phyloP scores from a whole-genome alignment of 2,113 vertebrate species.

The Bos javanicus region DNA sequence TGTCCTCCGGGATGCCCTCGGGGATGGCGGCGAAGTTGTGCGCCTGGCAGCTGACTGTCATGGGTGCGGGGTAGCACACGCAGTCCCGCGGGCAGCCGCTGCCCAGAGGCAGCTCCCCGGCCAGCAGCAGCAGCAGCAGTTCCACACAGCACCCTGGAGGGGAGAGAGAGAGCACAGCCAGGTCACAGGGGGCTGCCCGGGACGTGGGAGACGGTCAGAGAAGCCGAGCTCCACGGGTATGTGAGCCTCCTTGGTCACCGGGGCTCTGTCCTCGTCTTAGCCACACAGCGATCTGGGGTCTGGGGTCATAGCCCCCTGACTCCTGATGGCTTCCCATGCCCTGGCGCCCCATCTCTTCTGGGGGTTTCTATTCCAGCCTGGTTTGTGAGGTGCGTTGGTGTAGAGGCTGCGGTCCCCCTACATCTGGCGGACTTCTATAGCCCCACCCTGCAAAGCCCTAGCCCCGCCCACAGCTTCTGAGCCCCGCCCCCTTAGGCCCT shows the following conservation, averaged over 20 bases:
- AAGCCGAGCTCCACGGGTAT: rapidly evolving
- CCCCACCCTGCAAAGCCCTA: neutral
- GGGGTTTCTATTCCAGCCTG: neutral
- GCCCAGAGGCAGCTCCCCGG: conserved; percentile 84
- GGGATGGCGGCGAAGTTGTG: conserved; percentile 94
- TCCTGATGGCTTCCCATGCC: neutral
- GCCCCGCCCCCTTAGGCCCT: neutral
- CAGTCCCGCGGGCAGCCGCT: conserved; percentile 92
- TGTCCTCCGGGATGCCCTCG: conserved; percentile 93
- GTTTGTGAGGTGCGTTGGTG: neutral
- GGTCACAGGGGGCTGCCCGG: conserved; percentile 47
- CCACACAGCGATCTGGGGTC: neutral
- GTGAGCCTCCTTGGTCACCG: neutral
- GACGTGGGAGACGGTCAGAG: rapidly evolving
- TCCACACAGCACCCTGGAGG: conserved; percentile 88
- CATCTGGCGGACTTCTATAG: neutral
- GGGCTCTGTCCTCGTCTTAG: neutral
- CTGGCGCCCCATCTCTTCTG: neutral
- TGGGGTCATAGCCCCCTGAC: neutral
- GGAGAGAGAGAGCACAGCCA: conserved; percentile 68
- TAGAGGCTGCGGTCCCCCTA: neutral
- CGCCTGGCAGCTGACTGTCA: conserved; percentile 98
- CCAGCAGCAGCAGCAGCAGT: conserved; percentile 91
- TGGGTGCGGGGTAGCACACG: conserved; percentile 95
- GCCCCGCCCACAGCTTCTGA: neutral